Conservation (phyloP, 2,113 vertebrate species). For the Montifringilla adamsi region DNA sequence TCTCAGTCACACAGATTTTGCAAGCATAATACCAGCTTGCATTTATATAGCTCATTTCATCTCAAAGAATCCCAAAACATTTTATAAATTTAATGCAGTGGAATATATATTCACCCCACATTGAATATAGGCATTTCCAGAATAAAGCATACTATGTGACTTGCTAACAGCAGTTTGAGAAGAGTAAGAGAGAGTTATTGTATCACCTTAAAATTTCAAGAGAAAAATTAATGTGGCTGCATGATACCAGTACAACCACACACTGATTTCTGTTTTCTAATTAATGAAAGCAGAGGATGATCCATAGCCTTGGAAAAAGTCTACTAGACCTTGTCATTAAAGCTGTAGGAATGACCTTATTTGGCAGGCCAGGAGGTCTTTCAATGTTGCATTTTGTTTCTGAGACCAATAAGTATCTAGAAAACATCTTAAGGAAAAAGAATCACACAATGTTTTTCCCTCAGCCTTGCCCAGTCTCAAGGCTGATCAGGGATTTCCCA, state of each 20-base stretch:
- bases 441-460: not conserved
- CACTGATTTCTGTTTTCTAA: not conserved
- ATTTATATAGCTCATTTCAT: conserved; percentile 59
- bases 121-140: not conserved
- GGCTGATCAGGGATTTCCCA: not conserved
- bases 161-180: not conserved
- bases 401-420: not conserved
- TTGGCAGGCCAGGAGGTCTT: not conserved
- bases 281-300: not conserved
- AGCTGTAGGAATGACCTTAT: not conserved
- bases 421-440: not conserved
- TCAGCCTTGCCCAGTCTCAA: not conserved
- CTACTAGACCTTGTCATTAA: rapidly evolving
- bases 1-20: conserved; percentile 25
- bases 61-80: not conserved
- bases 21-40: conserved; percentile 40
- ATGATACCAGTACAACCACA: not conserved
- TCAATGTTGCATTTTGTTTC: not conserved
- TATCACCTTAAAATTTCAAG: not conserved
- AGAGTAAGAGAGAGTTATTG: not conserved
- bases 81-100: conserved; percentile 25
- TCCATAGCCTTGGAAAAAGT: not conserved
- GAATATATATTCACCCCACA: not conserved
- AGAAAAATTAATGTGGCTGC: not conserved
- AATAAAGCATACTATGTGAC: not conserved